Evolutionary conservation across 2,113 vertebrate genomes (phyloP).

Genomic region (Ginglymostoma cirratum): DNA sequence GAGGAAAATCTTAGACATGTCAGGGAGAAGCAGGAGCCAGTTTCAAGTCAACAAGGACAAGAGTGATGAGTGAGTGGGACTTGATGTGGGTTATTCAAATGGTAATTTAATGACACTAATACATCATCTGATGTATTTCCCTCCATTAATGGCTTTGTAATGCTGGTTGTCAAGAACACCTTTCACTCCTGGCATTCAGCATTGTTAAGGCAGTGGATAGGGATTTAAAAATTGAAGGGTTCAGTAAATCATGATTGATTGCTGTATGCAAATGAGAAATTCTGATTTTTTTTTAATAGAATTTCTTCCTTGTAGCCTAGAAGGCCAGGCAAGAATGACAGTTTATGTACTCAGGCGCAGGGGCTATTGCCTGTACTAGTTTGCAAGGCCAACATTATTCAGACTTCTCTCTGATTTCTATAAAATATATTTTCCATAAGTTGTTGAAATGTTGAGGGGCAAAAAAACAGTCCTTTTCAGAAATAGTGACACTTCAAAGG

Average conservation of each 20-base stretch:
- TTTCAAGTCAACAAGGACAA: not conserved
- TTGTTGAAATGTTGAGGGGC: not conserved
- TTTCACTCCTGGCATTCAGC: not conserved
- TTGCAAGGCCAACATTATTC: not conserved
- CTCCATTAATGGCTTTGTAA: not conserved
- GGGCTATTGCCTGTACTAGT: not conserved
- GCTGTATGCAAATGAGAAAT: not conserved
- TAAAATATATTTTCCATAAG: not conserved
- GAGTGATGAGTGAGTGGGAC: not conserved
- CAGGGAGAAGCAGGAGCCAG: not conserved
- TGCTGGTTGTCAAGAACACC: not conserved
- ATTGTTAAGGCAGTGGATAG: not conserved
- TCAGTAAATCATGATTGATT: not conserved
- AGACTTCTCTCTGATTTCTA: not conserved
- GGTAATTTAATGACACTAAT: not conserved
- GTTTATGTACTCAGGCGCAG: not conserved
- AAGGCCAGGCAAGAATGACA: not conserved
- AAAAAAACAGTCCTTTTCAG: not conserved
- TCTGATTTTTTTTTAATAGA: not conserved
- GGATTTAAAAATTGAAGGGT: not conserved
- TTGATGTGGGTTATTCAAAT: not conserved
- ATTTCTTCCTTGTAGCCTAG: not conserved
- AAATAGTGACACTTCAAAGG: not conserved
- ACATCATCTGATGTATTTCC: not conserved
- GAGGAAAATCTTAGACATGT: not conserved